Evolutionary conservation across 1,140 invertebrate genomes (phyloP).

Genomic region (Hetaerina americana): DNA sequence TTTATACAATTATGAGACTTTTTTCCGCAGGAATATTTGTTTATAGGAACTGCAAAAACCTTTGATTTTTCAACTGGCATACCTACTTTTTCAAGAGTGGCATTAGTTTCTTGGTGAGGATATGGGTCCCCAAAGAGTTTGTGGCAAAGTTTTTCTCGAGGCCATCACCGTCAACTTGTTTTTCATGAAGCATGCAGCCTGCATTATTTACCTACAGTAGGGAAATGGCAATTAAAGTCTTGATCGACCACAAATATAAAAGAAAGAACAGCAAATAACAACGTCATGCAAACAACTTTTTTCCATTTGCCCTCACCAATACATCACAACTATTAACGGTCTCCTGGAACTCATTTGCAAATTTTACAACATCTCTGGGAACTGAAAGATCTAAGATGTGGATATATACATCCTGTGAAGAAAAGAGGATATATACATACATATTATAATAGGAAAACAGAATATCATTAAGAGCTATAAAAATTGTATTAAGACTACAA

Average conservation of each 20-base stretch:
- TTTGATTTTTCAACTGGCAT: too few species aligned
- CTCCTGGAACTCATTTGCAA: slow-evolving; percentile 29
- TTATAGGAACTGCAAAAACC: too few species aligned
- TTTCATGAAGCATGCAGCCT: slow-evolving; percentile 33
- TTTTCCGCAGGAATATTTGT: too few species aligned
- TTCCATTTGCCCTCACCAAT: slow-evolving; percentile 19
- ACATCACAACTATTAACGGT: slow-evolving; percentile 27
- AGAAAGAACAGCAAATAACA: not conserved
- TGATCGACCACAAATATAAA: not conserved
- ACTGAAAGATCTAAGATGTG: slow-evolving; percentile 33
- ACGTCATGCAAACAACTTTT: not conserved
- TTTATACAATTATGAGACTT: too few species aligned
- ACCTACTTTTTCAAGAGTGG: slow-evolving; percentile 26
- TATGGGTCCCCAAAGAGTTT: slow-evolving; percentile 34
- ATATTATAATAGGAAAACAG: not conserved
- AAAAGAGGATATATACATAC: slow-evolving; percentile 1
- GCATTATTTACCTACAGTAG: slow-evolving; percentile 33
- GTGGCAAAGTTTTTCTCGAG: slow-evolving; percentile 38
- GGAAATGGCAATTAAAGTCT: slow-evolving; percentile 2
- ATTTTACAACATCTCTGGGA: slow-evolving; percentile 29
- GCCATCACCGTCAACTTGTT: slow-evolving; percentile 28
- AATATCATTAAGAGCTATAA: not conserved
- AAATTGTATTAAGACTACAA: not conserved
- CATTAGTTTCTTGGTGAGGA: slow-evolving; percentile 30
- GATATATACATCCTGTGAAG: slow-evolving; percentile 28